A percentile compares a stretch with the other conserved stretches of the same genome.
phyloP scores from a whole-genome alignment of 2,113 vertebrate genomes.

The Aviceda subcristata region DNA sequence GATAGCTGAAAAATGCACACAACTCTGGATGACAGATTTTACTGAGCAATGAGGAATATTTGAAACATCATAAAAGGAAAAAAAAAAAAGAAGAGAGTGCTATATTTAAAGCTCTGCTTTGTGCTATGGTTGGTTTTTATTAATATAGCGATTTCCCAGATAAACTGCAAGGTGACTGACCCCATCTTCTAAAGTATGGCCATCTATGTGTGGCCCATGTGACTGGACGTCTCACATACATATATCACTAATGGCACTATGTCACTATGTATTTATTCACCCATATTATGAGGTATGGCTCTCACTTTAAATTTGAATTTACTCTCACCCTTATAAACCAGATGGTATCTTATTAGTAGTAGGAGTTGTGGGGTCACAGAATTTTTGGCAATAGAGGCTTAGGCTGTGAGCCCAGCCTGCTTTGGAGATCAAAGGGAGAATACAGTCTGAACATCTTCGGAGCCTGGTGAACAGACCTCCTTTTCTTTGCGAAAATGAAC shows the following conservation, averaged over 20 bases:
- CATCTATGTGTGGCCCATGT: background rate
- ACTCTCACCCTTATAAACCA: background rate
- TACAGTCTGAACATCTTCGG: background rate
- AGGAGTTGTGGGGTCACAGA: background rate
- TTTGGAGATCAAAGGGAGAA: constrained; percentile 20
- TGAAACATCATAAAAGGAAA: background rate
- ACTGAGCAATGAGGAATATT: constrained; percentile 23
- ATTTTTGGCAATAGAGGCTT: constrained; percentile 11
- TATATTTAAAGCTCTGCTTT: background rate
- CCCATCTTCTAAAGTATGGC: background rate
- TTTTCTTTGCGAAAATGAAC: constrained; percentile 1
- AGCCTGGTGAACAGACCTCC: constrained; percentile 11
- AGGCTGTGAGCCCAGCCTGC: background rate
- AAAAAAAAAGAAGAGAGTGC: background rate
- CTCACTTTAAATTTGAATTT: background rate
- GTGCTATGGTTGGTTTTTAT: background rate
- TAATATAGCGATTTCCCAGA: background rate
- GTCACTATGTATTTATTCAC: background rate
- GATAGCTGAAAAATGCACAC: constrained; percentile 40
- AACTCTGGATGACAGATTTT: background rate
- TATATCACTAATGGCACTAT: background rate
- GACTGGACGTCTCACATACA: background rate
- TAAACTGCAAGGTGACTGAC: background rate
- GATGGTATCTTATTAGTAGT: background rate
- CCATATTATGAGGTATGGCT: background rate